Percentiles rank a stretch among this genome's conserved stretches.
phyloP scores from a whole-genome alignment of 2,797 vertebrate species.

The Hydrolagus colliei region DNA sequence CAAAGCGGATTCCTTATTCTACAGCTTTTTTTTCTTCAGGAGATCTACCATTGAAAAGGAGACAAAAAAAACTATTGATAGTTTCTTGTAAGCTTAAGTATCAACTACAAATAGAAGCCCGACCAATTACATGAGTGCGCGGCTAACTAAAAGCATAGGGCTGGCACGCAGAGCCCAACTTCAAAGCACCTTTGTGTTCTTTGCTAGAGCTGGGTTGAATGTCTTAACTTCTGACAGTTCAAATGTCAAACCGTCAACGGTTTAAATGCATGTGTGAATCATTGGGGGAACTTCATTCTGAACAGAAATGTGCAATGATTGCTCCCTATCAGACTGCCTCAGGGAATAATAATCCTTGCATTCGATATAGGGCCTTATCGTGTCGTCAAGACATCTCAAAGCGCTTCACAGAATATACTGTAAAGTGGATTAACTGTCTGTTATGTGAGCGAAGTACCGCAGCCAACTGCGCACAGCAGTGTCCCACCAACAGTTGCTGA shows the following conservation, averaged over 20 bases:
- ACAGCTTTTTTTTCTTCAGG: not conserved
- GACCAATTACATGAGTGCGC: not conserved
- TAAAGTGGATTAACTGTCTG: no score
- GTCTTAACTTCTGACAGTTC: not conserved
- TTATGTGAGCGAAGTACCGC: no score
- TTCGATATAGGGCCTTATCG: no score
- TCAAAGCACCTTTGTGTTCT: constrained; percentile 3
- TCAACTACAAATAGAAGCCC: not conserved
- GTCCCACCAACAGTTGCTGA: no score
- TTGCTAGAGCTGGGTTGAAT: not conserved
- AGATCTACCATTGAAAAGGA: constrained; percentile 10
- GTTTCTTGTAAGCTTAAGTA: constrained; percentile 16
- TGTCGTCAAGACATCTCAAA: no score
- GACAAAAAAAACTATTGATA: not conserved
- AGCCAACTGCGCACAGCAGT: no score
- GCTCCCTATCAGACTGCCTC: not conserved
- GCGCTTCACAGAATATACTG: no score
- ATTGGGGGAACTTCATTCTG: not conserved
- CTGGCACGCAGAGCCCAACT: not conserved
- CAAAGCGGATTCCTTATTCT: not conserved
- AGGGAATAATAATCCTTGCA: no score
- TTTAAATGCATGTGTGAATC: not conserved
- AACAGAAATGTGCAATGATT: not conserved
- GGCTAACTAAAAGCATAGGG: not conserved
- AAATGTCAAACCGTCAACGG: not conserved